Percentiles rank a stretch among this genome's conserved stretches.
Conservation (phyloP, 37 sponge, comb jelly and placozoan genomes). For the Aphrocallistes beatrix region DNA sequence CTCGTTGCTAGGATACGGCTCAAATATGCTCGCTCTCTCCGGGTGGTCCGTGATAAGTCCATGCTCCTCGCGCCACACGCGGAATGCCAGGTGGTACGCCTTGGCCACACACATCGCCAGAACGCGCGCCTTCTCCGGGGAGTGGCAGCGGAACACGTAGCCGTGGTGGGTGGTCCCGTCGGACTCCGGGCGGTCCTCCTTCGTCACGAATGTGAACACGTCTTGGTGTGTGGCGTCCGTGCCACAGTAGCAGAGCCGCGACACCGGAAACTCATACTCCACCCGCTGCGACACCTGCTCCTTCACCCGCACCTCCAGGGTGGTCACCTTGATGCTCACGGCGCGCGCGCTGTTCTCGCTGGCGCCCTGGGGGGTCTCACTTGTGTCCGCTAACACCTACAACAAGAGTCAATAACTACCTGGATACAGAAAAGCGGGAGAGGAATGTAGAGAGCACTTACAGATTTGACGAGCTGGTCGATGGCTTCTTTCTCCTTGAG, state of each 20-base stretch:
- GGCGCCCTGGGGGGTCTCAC: constrained; percentile 20
- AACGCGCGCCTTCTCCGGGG: constrained; percentile 51
- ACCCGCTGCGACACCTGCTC: constrained; percentile 17
- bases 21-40: constrained; percentile 54
- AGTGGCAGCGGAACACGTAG: constrained; percentile 54
- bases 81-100: constrained; percentile 77
- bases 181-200: constrained; percentile 27
- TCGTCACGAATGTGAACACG: constrained; percentile 56
- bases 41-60: constrained; percentile 49
- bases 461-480: neutral
- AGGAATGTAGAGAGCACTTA: neutral
- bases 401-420: neutral
- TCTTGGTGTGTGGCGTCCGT: constrained; percentile 33
- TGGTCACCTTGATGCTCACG: constrained; percentile 43
- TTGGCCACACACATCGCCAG: constrained; percentile 58
- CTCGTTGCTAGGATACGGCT: constrained; percentile 47
- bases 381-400: constrained; percentile 24
- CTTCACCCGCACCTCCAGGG: constrained; percentile 51
- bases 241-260: constrained; percentile 67
- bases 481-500: constrained; percentile 31
- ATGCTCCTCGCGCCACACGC: constrained; percentile 47
- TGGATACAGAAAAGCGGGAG: neutral
- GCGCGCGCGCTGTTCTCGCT: constrained; percentile 44
- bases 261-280: constrained; percentile 60
- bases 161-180: constrained; percentile 34